Conservation (phyloP, 2,888 invertebrate genomes). For the Notodromas monacha region DNA sequence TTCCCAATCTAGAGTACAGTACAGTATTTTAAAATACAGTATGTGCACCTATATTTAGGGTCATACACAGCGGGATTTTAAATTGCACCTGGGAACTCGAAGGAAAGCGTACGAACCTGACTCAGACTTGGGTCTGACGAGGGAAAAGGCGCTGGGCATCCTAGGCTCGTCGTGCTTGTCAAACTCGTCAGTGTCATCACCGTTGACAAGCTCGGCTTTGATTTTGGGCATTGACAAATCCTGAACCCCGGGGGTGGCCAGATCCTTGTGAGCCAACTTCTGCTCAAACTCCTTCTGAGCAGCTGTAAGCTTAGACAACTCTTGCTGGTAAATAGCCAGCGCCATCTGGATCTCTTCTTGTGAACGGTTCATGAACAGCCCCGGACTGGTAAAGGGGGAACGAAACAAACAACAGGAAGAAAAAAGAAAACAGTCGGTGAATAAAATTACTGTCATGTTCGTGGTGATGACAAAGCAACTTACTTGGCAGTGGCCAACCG, state of each 20-base stretch:
- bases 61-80: no score
- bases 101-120: slow-evolving; percentile 25
- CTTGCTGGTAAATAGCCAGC: slow-evolving; percentile 64
- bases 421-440: no score
- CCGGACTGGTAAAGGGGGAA: background rate
- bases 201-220: slow-evolving; percentile 8
- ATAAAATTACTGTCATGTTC: no score
- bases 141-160: slow-evolving; percentile 31
- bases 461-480: no score
- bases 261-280: slow-evolving; percentile 15
- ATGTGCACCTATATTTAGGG: no score
- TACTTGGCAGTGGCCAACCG: no score
- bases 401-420: slow-evolving; percentile 9
- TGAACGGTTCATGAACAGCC: slow-evolving; percentile 14
- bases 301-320: slow-evolving; percentile 48
- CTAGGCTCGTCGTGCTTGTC: slow-evolving; percentile 13
- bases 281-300: slow-evolving; percentile 10
- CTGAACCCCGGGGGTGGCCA: slow-evolving; percentile 27
- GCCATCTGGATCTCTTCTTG: slow-evolving; percentile 64
- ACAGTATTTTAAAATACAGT: no score
- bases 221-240: slow-evolving; percentile 56
- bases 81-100: no score
- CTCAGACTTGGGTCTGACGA: slow-evolving; percentile 52
- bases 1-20: no score
- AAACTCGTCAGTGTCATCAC: slow-evolving; percentile 1